A percentile compares a stretch with the other conserved stretches of the same genome.
phyloP scores from a whole-genome alignment of 2,113 vertebrate genomes.

The Neotoma lepida region DNA sequence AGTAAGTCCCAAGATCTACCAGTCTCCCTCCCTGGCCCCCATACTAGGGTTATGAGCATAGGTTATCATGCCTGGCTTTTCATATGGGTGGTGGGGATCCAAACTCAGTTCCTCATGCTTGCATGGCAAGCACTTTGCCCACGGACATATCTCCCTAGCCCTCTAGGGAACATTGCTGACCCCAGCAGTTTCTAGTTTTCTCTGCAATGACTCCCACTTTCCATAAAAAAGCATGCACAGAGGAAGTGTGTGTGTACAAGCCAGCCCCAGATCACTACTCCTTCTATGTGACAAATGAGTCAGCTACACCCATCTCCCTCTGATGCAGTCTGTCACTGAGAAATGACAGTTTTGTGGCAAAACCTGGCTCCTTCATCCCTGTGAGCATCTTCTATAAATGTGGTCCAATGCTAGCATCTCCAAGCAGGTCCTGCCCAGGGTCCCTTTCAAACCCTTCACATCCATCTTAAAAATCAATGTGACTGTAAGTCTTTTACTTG shows the following conservation, averaged over 20 bases:
- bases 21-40: background rate
- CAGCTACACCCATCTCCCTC: background rate
- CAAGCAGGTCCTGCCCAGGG: background rate
- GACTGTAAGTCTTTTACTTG: conserved; percentile 70
- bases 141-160: too few relatives aligned
- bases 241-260: background rate
- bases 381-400: background rate
- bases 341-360: background rate
- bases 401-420: background rate
- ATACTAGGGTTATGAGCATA: background rate
- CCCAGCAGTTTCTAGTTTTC: background rate
- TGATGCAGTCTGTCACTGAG: background rate
- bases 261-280: background rate
- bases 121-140: background rate
- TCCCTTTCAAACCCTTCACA: conserved; percentile 52
- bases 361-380: conserved; percentile 53
- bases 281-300: background rate
- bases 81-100: background rate
- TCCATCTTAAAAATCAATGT: conserved; percentile 68
- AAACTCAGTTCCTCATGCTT: background rate
- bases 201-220: background rate
- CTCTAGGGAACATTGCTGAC: background rate
- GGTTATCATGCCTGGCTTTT: too few relatives aligned
- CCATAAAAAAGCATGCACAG: background rate
- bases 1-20: background rate